Evolutionary conservation across 2,888 invertebrate species (phyloP), one percentile per base, ranked within the genome.

Genomic region (Bombyx huttoni): DNA sequence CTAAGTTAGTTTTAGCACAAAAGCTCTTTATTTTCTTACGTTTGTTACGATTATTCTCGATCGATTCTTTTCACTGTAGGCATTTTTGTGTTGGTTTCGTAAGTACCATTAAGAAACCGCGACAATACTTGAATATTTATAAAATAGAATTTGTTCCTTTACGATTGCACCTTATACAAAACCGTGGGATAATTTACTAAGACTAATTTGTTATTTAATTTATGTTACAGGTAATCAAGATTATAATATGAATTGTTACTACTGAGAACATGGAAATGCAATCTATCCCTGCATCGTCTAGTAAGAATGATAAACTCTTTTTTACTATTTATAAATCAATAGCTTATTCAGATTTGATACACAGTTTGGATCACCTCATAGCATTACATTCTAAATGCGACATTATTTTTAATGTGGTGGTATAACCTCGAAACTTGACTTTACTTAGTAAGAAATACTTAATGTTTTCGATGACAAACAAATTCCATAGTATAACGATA

Each of bases 1-100:
- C 63, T 56, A 63, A 64, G 54, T 57, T 56, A 60, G 59, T 63
- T 54, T 53, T 56, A 50, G 60, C 67, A 84, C 81, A 84, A 85
- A 73, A 58, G 63, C 58, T 64, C 65, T 68, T 79, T 81, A 79
- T 77, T 81, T 80, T 79, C 81, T 81, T 82, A 82, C 83, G 78
- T 79, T 84, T 84, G 83, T 84, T 75, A 68, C 85, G 64, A 70
- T 68, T 73, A 76, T 79, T 81, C 68, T 70, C 70, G 65, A 68
- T 70, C 62, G 68, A 78, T 75, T 80, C 70, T 64, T 75, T 82
- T 73, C 70, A 68, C 65, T 61, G 70, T 70, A 40, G 12, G 65
- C 24, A 24, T 66, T 73, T 66, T 61, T 56, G 48, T 60, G 63
- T 67, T 69, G 55, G 10, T 50, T 56, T 62, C 58, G 68, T 63